A percentile compares a stretch with the other conserved stretches of the same genome.
Conservation (phyloP, 1,140 invertebrate species). For the Caligus rogercresseyi region DNA sequence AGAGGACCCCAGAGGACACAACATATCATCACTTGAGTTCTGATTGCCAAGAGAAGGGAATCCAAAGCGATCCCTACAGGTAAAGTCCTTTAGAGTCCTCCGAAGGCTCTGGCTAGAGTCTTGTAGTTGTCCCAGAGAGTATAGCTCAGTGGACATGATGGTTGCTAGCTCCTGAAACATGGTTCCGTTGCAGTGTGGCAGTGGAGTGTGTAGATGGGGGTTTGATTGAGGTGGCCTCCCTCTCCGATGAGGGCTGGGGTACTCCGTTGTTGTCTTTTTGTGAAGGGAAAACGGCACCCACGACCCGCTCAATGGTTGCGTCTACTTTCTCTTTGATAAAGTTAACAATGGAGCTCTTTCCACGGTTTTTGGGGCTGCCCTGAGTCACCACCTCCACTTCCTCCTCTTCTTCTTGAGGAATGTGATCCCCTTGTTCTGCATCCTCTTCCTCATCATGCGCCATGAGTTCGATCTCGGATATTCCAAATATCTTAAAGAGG, state of each 20-base stretch:
- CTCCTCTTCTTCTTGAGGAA: not conserved
- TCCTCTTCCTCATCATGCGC: conserved; percentile 18
- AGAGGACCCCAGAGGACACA: not conserved
- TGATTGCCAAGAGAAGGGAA: not conserved
- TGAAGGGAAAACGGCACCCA: conserved; percentile 1
- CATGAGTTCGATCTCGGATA: conserved; percentile 65
- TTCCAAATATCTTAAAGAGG: conserved; percentile 72
- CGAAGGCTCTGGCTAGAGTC: not conserved
- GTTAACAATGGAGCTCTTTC: not conserved
- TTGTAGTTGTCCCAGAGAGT: not conserved
- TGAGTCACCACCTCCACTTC: too few relatives aligned
- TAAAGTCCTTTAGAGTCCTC: not conserved
- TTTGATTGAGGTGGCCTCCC: not conserved
- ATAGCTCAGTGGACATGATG: not conserved
- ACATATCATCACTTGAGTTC: not conserved
- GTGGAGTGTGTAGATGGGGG: not conserved
- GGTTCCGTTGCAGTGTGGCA: not conserved
- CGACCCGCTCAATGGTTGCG: conserved; percentile 4
- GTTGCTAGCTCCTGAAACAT: not conserved
- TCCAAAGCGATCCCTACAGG: not conserved
- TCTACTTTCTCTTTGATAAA: conserved; percentile 13
- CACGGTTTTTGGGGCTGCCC: not conserved
- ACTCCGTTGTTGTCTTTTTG: not conserved
- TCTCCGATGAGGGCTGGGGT: not conserved
- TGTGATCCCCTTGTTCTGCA: conserved; percentile 2